Evolutionary conservation across 1,140 invertebrate species (phyloP).

Genomic region (Nautilus pompilius): DNA sequence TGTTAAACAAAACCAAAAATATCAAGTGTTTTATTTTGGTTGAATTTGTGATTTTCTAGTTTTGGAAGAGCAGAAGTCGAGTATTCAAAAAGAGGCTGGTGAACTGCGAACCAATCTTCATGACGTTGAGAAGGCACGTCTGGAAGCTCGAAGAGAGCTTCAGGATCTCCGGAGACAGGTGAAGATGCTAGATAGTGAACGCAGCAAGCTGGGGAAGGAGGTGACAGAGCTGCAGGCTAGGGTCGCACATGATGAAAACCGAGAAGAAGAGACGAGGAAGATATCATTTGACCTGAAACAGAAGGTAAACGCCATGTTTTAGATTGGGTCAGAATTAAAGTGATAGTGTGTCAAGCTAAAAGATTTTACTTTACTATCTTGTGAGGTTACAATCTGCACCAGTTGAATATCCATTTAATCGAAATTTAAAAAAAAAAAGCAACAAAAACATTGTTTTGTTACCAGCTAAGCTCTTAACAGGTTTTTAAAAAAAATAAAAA

Average conservation of each 20-base stretch:
- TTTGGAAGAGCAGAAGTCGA: slow-evolving; percentile 72
- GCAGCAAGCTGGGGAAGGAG: slow-evolving; percentile 58
- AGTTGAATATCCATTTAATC: too few species aligned
- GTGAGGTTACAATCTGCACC: too few species aligned
- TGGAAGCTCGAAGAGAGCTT: slow-evolving; percentile 54
- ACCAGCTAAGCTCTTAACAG: too few species aligned
- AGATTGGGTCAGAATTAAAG: too few species aligned
- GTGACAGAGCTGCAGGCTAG: slow-evolving; percentile 78
- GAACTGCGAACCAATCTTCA: slow-evolving; percentile 71
- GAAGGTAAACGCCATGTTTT: slow-evolving; percentile 34
- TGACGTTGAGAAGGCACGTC: slow-evolving; percentile 70
- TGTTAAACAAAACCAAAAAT: not conserved
- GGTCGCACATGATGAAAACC: slow-evolving; percentile 69
- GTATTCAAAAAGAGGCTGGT: slow-evolving; percentile 66
- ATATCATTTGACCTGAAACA: slow-evolving; percentile 54
- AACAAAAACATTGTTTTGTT: too few species aligned
- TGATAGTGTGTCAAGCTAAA: too few species aligned
- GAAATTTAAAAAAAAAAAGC: too few species aligned
- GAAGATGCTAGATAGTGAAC: slow-evolving; percentile 53
- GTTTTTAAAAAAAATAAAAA: too few species aligned
- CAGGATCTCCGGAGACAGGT: slow-evolving; percentile 53
- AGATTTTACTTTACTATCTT: too few species aligned
- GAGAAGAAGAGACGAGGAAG: slow-evolving; percentile 69
- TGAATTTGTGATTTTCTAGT: slow-evolving; percentile 53
- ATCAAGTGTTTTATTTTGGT: not conserved